Evolutionary conservation across 2,888 invertebrate genomes (phyloP), one percentile per base, ranked within the genome.

Genomic region (Diarsia rubi): DNA sequence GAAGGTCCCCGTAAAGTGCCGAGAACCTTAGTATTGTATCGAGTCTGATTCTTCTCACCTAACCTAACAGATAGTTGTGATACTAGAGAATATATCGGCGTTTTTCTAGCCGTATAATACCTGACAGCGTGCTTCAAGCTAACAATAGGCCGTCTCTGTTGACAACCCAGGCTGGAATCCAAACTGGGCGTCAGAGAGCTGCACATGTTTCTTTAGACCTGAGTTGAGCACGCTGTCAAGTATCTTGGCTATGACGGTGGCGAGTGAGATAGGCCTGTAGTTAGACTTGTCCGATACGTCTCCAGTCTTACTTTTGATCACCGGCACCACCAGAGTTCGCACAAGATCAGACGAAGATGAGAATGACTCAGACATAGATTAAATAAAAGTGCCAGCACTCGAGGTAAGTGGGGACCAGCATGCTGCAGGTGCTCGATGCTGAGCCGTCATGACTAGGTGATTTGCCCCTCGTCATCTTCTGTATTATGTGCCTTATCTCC

Each of bases 71-170:
- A n/a, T n/a, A n/a, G n/a, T n/a, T n/a, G n/a, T n/a, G n/a, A n/a
- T n/a, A n/a, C n/a, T n/a, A n/a, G n/a, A n/a, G n/a, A n/a, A n/a
- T n/a, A n/a, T n/a, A n/a, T n/a, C n/a, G n/a, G n/a, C n/a, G n/a
- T n/a, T n/a, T 45, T n/a, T n/a, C 14, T n/a, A 69, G 45, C 12
- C 16, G 44, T 69, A 4, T 31, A 49, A 65, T 31, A 31, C 47
- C n/a, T 66, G 54, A 24, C 24, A 54, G 24, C 54, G 24, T 67
- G 19, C 54, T 68, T 68, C 54, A 54, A 42, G 42, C 21, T 49
- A 64, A 47, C 16, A 49, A 70, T 49, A 16, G 47, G n/a, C 19
- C 11, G 21, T 19, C 47, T 69, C 3, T 2, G 24, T 69, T 24
- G 47, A 24, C 4, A 37, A 11, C 47, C 12, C 45, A n/a, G n/a